Base-by-base conservation (phyloP, 2,113 vertebrate genomes). In the Anthoscopus minutus region DNA sequence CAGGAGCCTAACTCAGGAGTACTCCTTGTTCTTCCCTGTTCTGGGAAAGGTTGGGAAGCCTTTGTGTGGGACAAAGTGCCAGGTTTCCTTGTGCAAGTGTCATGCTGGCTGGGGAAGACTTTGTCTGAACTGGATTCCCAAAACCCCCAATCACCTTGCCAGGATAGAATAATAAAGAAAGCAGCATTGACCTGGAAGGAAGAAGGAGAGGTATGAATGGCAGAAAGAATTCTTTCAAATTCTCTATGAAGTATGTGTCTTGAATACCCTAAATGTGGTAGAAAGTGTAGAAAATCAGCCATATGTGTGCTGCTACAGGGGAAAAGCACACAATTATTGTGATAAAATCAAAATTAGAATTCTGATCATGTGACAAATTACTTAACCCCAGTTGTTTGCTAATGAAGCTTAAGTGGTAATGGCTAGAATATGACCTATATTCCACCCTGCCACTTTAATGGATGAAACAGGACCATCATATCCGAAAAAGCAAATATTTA, bases 341-440 rank as follows among this genome's bases (percentile, higher is more conserved):
- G 10, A 48, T 71, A 92, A 81, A 94, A 95, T 95, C 42, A 92
- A 90, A 88, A 97, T 89, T 77, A 81, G 66, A 82, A 78, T 82
- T 45, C 51, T 89, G 72, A 81, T 92, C 93, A 85, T 23, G 7
- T 84, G 86, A 94, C 64, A 57, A 60, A 81, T 96, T 93, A 95
- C 87, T 95, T 96, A 94, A 42, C 79, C 76, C 37, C 45, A 31
- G 13, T 80, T 89, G 62, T 97, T 95, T 94, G 77, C 93, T 88
- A 37, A 67, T 93, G 94, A 95, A 90, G 86, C 65, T 1, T 69
- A 78, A 88, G 73, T 67, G 84, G 94, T 97, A 89, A 88, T 96
- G 92, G 94, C 93, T 90, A 94, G 89, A 92, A 50, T 51, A 35
- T 95, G 96, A 96, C 96, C 96, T 96, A 81, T 94, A 85, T 92